Evolutionary conservation across 2,113 vertebrate genomes (phyloP), one percentile per base, ranked within the genome.

Genomic region (Tetrax tetrax): DNA sequence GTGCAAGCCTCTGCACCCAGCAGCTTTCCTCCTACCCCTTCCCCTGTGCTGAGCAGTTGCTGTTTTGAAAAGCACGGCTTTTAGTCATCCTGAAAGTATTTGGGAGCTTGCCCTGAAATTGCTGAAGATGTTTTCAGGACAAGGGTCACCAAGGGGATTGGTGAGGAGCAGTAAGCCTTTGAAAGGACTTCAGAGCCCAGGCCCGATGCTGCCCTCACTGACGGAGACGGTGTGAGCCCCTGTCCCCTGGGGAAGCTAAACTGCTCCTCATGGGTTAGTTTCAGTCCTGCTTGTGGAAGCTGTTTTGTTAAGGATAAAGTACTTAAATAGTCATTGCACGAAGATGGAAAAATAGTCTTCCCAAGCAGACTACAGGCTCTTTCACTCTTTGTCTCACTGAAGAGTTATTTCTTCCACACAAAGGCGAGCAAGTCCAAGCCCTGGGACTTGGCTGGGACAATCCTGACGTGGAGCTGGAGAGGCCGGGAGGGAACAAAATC

Each of bases 51-150:
- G 35, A 79, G 37, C n/a, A 69, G 77, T 9, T 56, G 20, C 75
- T 0, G 8, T 91, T 87, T 70, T 93, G 87, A 83, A 80, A 95
- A 95, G 54, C 63, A 56, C 7, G 28, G 35, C 66, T 96, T 95
- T 89, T 93, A 85, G 90, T 96, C 95, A 95, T 88, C 37, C 25
- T 33, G 27, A 80, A 95, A 94, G 63, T 82, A 88, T 93, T 91
- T 96, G 65, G 57, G 82, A 95, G 31, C 59, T 88, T 59, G 59
- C 93, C 78, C 54, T 91, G 78, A 50, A 31, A 53, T 50, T 80
- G 54, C 68, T 59, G 82, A 66, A 77, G 78, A 74, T 0, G 2
- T 92, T 91, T 93, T 63, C 78, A 66, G 75, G 70, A 85, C 1
- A 23, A 79, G 59, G 59, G n/a, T 80, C 65, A 51, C 57, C 33